A percentile compares a stretch with the other conserved stretches of the same genome.
These are phyloP conservation scores for Ramazzottius varieornatus DNA, from an alignment of 2,888 invertebrate genomes.

Conservation along the genomic window DNA sequence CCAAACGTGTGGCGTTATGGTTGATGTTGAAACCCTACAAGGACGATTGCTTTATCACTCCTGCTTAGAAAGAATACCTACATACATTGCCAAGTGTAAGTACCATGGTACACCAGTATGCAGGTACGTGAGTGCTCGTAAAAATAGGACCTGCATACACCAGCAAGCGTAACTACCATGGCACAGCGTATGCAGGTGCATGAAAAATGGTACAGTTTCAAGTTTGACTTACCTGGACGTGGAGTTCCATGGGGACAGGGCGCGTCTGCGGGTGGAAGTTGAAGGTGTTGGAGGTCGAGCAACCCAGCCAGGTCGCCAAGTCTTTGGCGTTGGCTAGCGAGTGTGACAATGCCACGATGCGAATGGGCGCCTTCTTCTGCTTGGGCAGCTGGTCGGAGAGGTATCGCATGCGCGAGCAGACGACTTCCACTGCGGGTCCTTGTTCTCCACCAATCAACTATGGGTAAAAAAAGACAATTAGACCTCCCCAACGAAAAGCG, in stretches of 20 bases:
- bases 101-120: background rate
- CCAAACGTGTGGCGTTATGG: constrained; percentile 77
- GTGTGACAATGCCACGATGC: constrained; percentile 74
- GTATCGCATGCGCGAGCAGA: constrained; percentile 68
- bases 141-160: background rate
- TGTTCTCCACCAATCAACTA: constrained; percentile 56
- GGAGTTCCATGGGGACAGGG: constrained; percentile 73
- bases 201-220: too few relatives aligned
- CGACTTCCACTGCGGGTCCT: constrained; percentile 69
- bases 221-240: too few relatives aligned
- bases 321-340: constrained; percentile 83
- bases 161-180: background rate
- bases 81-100: background rate
- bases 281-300: constrained; percentile 69
- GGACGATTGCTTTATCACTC: constrained; percentile 12
- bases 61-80: background rate
- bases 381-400: constrained; percentile 63
- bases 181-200: too few relatives aligned
- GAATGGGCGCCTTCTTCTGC: constrained; percentile 40
- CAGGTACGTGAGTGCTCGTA: background rate
- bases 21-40: constrained; percentile 92
- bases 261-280: constrained; percentile 96
- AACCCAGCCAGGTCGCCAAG: constrained; percentile 83
- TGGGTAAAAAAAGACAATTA: constrained; percentile 8
- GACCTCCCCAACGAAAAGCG: background rate